A percentile compares a stretch with the other conserved stretches of the same genome.
Evolutionary conservation across 92 coral and sea anemone genomes (phyloP).

Genomic region (Paragorgia papillata): DNA sequence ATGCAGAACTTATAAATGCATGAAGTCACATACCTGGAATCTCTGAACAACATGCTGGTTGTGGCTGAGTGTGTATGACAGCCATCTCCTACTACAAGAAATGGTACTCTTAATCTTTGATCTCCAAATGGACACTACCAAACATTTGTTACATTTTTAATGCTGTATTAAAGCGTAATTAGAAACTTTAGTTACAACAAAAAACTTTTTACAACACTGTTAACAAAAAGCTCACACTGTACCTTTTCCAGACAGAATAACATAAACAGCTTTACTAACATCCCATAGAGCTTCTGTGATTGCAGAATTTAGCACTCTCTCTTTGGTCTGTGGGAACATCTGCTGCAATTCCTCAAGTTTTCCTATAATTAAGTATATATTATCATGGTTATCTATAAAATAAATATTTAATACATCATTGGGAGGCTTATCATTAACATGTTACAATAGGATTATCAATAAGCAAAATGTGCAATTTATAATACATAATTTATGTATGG

Average conservation of each 20-base stretch:
- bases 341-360: slow-evolving; percentile 19
- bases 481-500: too few relatives aligned
- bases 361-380: slow-evolving; percentile 29
- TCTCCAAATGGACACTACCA: too few relatives aligned
- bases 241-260: slow-evolving; percentile 32
- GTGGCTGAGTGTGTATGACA: too few relatives aligned
- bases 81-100: too few relatives aligned
- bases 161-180: neutral
- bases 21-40: too few relatives aligned
- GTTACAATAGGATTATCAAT: neutral
- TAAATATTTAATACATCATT: too few relatives aligned
- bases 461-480: too few relatives aligned
- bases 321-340: slow-evolving; percentile 30
- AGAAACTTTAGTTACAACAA: neutral
- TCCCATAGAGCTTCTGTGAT: slow-evolving; percentile 33
- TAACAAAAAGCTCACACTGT: neutral
- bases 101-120: too few relatives aligned
- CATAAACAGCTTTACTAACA: slow-evolving; percentile 43
- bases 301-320: slow-evolving; percentile 25
- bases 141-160: too few relatives aligned
- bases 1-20: too few relatives aligned
- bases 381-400: too few relatives aligned
- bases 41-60: too few relatives aligned
- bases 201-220: neutral
- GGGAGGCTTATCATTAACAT: slow-evolving; percentile 2